A percentile compares a stretch with the other conserved stretches of the same genome.
phyloP scores from a whole-genome alignment of 2,888 invertebrate genomes.

The Didymodactylos carnosus region DNA sequence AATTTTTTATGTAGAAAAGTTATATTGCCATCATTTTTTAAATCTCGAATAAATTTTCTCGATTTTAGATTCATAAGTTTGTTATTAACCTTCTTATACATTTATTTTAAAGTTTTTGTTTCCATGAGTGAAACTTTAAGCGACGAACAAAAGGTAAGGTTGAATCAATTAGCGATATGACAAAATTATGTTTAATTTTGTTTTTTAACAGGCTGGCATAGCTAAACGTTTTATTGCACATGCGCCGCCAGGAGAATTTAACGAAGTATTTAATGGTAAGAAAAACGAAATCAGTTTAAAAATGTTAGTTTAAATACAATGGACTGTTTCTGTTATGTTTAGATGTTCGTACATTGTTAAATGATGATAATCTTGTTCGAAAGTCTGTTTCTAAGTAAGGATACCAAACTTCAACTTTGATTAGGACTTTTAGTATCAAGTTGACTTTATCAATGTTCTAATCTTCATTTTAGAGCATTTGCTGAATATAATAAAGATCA shows the following conservation, averaged over 20 bases:
- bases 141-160: slow-evolving; percentile 42
- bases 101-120: neutral
- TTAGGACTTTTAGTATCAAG: neutral
- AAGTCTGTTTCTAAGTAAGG: slow-evolving; percentile 68
- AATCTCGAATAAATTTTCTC: too few species aligned
- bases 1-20: too few species aligned
- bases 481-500: slow-evolving; percentile 98
- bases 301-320: neutral
- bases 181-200: too few species aligned
- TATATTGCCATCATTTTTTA: too few species aligned
- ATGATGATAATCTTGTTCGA: slow-evolving; percentile 81
- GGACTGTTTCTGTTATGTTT: slow-evolving; percentile 16
- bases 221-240: slow-evolving; percentile 93
- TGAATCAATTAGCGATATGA: too few species aligned
- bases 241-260: slow-evolving; percentile 97
- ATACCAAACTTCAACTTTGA: too few species aligned
- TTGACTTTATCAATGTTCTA: neutral
- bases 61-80: too few species aligned
- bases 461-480: slow-evolving; percentile 48
- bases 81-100: neutral
- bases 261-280: slow-evolving; percentile 79
- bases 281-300: neutral
- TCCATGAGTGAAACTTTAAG: neutral
- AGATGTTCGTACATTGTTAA: slow-evolving; percentile 43
- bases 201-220: slow-evolving; percentile 57